Evolutionary conservation across 2,797 vertebrate genomes (phyloP).

Genomic region (Hemibagrus guttatus): DNA sequence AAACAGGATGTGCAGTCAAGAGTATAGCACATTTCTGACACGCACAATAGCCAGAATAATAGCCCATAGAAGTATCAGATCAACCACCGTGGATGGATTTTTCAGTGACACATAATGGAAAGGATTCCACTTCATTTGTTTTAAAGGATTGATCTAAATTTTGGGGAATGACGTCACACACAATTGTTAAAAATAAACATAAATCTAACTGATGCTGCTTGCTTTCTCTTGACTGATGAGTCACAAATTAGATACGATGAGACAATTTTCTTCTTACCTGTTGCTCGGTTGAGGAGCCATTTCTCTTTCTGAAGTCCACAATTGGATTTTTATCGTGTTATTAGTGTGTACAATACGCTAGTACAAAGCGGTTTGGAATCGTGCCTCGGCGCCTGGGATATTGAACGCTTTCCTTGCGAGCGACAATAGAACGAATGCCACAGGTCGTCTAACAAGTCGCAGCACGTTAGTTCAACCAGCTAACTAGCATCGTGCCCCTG

Average conservation of each 20-base stretch:
- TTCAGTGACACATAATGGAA: not conserved
- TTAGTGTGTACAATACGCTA: not conserved
- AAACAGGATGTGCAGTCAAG: not conserved
- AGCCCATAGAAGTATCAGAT: not conserved
- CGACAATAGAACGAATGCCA: slow-evolving; percentile 66
- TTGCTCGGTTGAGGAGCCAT: slow-evolving; percentile 45
- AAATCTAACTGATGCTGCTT: not conserved
- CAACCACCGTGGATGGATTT: not conserved
- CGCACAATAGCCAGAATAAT: not conserved
- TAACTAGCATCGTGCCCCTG: slow-evolving; percentile 55
- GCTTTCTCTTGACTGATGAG: not conserved
- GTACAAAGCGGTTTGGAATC: slow-evolving; percentile 48
- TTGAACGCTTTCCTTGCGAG: slow-evolving; percentile 67
- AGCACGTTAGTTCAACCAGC: slow-evolving; percentile 59
- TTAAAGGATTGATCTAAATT: not conserved
- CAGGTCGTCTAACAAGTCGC: slow-evolving; percentile 71
- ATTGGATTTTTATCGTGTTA: not conserved
- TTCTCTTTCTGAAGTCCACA: not conserved
- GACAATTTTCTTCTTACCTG: slow-evolving; percentile 36
- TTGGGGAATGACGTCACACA: not conserved
- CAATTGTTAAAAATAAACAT: not conserved
- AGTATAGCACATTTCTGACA: not conserved
- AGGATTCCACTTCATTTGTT: not conserved
- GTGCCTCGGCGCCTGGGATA: slow-evolving; percentile 64
- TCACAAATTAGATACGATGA: not conserved